phyloP scores from a whole-genome alignment of 2,797 vertebrate genomes.

The Carcharodon carcharias region DNA sequence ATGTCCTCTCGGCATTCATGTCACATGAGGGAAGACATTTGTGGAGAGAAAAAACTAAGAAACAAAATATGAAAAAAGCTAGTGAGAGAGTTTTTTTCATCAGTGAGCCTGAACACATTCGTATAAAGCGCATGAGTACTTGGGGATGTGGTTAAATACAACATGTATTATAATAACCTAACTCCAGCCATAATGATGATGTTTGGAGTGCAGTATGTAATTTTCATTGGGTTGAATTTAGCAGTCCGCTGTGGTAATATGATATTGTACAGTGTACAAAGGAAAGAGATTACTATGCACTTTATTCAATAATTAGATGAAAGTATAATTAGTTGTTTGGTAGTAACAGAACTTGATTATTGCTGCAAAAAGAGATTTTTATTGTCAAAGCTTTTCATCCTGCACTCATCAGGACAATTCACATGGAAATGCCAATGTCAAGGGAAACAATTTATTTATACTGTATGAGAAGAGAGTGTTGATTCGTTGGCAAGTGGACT shows the following conservation, averaged over 20 bases:
- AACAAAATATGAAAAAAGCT: background rate
- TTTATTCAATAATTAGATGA: background rate
- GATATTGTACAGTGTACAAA: background rate
- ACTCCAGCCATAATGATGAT: background rate
- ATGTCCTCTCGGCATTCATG: background rate
- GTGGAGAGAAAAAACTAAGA: background rate
- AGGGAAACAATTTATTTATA: too few relatives aligned
- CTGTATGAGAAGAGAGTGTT: too few relatives aligned
- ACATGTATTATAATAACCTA: background rate
- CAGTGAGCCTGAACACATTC: background rate
- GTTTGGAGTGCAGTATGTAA: background rate
- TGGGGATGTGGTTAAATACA: constrained; percentile 4
- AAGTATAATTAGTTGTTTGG: background rate
- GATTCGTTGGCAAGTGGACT: too few relatives aligned
- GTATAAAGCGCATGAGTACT: background rate
- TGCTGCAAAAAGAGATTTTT: too few relatives aligned
- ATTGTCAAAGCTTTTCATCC: too few relatives aligned
- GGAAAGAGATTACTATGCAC: background rate
- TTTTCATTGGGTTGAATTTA: background rate
- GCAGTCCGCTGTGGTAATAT: background rate
- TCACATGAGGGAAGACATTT: background rate
- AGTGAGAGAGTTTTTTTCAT: background rate
- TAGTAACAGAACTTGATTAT: too few relatives aligned
- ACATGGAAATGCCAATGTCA: too few relatives aligned
- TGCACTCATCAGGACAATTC: too few relatives aligned